These are phyloP conservation scores for Ciconia boyciana DNA, from an alignment of 2,113 vertebrate genomes.

Conservation along the genomic window DNA sequence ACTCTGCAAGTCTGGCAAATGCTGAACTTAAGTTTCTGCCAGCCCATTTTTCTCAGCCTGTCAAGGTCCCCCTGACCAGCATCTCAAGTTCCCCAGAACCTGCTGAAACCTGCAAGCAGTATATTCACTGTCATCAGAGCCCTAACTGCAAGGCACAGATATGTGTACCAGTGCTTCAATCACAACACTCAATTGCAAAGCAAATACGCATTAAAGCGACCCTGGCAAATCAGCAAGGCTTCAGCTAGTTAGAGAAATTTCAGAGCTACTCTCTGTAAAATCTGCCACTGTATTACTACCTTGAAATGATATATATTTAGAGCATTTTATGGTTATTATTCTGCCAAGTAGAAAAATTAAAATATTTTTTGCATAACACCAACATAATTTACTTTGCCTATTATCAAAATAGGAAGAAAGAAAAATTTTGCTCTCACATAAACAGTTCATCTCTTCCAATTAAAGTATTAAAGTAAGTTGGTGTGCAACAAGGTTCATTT, in stretches of 20 bases:
- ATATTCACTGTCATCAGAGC: not conserved
- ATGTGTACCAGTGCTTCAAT: not conserved
- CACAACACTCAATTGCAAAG: not conserved
- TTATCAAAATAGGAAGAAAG: not conserved
- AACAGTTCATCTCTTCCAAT: not conserved
- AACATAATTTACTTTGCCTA: not conserved
- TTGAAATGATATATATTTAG: not conserved
- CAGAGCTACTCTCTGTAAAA: not conserved
- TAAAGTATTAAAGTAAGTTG: not conserved
- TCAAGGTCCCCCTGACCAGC: not conserved
- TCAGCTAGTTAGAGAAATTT: not conserved
- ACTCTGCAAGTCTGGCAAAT: not conserved
- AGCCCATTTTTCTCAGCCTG: not conserved
- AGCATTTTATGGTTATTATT: not conserved
- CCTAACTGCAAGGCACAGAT: not conserved
- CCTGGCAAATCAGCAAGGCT: not conserved
- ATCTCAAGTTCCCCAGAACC: not conserved
- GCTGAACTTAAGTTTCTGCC: not conserved
- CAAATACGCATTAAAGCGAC: not conserved
- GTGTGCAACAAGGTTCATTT: not conserved
- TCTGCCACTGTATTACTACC: not conserved
- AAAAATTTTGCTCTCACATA: not conserved
- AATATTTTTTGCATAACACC: not conserved
- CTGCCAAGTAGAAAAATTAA: not conserved
- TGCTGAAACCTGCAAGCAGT: not conserved